phyloP scores from a whole-genome alignment of 2,797 vertebrate genomes.

The Coilia nasus region DNA sequence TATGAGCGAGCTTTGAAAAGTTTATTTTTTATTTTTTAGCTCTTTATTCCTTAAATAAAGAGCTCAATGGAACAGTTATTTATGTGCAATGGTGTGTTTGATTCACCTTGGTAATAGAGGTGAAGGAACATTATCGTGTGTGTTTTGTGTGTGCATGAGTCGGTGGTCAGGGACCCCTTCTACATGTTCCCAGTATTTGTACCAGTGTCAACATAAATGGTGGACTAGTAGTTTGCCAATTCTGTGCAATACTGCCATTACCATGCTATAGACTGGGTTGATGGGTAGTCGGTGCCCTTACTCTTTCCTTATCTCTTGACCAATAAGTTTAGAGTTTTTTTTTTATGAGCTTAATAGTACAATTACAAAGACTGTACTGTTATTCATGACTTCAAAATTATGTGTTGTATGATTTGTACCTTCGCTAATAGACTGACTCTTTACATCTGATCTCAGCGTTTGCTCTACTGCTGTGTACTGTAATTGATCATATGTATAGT shows the following conservation, averaged over 20 bases:
- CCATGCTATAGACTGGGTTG: constrained; percentile 47
- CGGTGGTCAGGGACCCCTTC: not conserved
- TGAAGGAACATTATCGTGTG: not conserved
- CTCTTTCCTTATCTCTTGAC: not conserved
- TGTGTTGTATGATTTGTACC: constrained; percentile 3
- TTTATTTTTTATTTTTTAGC: not conserved
- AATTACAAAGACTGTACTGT: not conserved
- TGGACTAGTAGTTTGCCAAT: constrained; percentile 44
- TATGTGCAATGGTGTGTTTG: constrained; percentile 1
- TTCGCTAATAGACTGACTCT: not conserved
- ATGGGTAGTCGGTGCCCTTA: not conserved
- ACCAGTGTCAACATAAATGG: constrained; percentile 22
- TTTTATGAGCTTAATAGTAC: not conserved
- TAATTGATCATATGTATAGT: constrained; percentile 56
- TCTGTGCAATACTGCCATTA: constrained; percentile 56
- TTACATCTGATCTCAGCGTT: not conserved
- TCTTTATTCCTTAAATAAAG: not conserved
- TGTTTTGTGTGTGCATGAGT: too few relatives aligned
- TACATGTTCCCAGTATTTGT: constrained; percentile 19
- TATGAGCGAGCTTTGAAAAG: not conserved
- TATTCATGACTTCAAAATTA: constrained; percentile 1
- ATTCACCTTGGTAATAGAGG: not conserved
- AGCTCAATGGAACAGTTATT: not conserved
- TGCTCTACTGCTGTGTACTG: not conserved
- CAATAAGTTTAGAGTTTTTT: not conserved